These are phyloP conservation scores for Hormaphis cornu DNA, from an alignment of 1,140 invertebrate genomes.

Conservation along the genomic window DNA sequence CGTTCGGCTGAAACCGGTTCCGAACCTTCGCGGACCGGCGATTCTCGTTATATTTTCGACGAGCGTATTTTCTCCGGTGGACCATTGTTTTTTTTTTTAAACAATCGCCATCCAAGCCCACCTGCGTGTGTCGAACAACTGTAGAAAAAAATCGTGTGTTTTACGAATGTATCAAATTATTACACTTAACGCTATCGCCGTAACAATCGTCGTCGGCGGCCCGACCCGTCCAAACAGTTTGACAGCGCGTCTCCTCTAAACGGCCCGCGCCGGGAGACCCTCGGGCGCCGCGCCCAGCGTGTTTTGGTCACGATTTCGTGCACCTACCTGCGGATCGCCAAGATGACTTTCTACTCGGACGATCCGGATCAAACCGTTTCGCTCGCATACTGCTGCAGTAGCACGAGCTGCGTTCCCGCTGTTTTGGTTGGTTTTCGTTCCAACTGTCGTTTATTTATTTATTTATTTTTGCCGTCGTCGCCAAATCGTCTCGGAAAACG, in stretches of 20 bases:
- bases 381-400: background rate
- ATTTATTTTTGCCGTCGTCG: too few species aligned
- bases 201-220: background rate
- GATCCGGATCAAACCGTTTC: background rate
- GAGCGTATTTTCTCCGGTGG: background rate
- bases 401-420: too few species aligned
- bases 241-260: too few species aligned
- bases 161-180: too few species aligned
- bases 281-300: background rate
- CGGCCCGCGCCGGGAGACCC: background rate
- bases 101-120: too few species aligned
- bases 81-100: background rate
- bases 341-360: background rate
- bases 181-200: too few species aligned
- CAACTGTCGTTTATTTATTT: too few species aligned
- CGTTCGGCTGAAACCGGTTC: constrained; percentile 26
- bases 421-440: too few species aligned
- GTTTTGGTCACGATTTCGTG: constrained; percentile 21
- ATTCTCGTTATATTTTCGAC: constrained; percentile 15
- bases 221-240: background rate
- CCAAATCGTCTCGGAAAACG: too few species aligned
- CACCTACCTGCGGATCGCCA: background rate
- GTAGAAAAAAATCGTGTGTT: too few species aligned
- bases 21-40: background rate
- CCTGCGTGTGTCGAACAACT: too few species aligned